Evolutionary conservation across 2,888 invertebrate species (phyloP), one percentile per base, ranked within the genome.

Genomic region (Matsumyia berberina): DNA sequence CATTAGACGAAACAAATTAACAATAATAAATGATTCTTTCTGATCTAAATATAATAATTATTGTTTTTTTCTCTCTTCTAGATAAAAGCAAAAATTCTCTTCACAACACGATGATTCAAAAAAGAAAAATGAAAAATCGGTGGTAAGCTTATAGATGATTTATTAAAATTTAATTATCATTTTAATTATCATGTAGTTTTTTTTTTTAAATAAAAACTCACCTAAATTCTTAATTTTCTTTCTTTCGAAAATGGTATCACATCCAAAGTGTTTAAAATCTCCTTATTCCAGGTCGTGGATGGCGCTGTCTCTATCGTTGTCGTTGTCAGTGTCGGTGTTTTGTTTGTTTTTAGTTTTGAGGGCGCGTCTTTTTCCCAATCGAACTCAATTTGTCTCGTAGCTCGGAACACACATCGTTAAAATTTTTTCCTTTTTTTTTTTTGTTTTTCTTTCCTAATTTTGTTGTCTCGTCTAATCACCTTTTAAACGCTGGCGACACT

Each of bases 401-500:
- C 58, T 80, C 44, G 58, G 11, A 57, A 44, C 51, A 46, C 24
- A 37, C 19, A 46, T 5, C 3, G 12, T 11, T 57, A n/a, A 39
- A 44, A 37, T 29, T 17, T 11, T 57, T n/a, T 46, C 9, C 35
- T 0, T 35, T 2, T 31, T 37, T 42, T 60, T 58, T 49, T 51
- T 53, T 33, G 42, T 49, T 42, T 6, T 12, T 57, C 37, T 42
- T 58, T 19, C 19, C 8, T 44, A 44, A 44, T 17, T 37, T 15
- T n/a, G 33, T 24, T 31, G 51, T 58, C 29, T 37, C 24, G 24
- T 35, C 33, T 60, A 66, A 72, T 79, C 64, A 66, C 64, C 49
- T 58, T 72, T 58, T 64, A 72, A 72, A 62, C 15, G 57, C 60
- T 55, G 35, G 55, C 60, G 44, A 39, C 51, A 19, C 24, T 55